Base-by-base conservation (phyloP, 64 coral and sea anemone genomes). In the Cladopsammia gracilis region DNA sequence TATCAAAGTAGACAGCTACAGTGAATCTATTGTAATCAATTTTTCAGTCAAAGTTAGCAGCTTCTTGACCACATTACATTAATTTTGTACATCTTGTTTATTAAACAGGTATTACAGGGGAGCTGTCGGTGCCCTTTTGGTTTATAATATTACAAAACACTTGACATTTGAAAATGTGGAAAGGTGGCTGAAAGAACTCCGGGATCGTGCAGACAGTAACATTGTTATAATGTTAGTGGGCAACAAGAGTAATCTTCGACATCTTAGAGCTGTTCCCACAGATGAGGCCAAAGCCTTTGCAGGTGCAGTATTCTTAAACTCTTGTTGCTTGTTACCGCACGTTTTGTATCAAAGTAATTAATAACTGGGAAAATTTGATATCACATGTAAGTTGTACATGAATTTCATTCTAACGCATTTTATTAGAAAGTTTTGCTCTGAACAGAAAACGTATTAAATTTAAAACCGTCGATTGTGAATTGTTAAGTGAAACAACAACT, bases 111-210 rank as follows among this genome's bases (percentile, higher is more conserved):
- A 96, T 81, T 98, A 98, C 57, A 88, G 97, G 70, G 97, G 97
- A 34, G 97, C 97, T 44, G 97, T 98, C 8, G 97, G 97, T 44
- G 97, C 97, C 62, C 86, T 98, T 48, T 65, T 98, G 85, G 97
- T 98, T 20, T 98, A 98, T 85, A 94, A 98, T 92, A 98, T 98
- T 93, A 94, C 97, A 42, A 98, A 98, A 62, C 97, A 98, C 76
- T 90, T 98, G 90, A 98, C 97, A 4, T 96, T 96, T 88, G 97
- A 98, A 87, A 98, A 98, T 93, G 97, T 98, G 16, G 97, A 98
- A 73, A 93, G 97, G 81, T 98, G 97, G 97, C 65, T 98, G 86
- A 98, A 98, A 52, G 97, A 98, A 82, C 87, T 98, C 48, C 86
- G 97, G 1, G 97, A 98, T 81, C 97, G 96, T 94, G 97, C 91